Base-by-base conservation (phyloP, 2,797 vertebrate genomes). In the Gadopsis bispinosus region DNA sequence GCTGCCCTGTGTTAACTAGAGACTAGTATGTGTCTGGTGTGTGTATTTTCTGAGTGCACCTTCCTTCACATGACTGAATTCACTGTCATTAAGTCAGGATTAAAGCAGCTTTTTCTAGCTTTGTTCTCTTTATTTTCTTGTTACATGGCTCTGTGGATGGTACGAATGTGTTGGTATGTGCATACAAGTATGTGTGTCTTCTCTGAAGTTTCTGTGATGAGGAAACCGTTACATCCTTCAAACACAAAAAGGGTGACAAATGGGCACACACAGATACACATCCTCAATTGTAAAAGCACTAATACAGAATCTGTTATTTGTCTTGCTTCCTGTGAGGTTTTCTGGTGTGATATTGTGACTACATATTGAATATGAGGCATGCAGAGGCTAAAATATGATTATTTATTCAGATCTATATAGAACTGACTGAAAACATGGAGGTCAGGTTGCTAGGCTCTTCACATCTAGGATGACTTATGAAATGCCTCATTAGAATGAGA, bases 41-140 rank as follows among this genome's bases (percentile, higher is more conserved):
- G 62, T 75, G 41, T 67, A 7, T 37, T 81, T 37, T 48, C 5
- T 77, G 63, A 55, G 71, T 64, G 60, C 56, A 75, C 51, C 55
- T 77, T 66, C 60, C 64, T 69, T 68, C 47, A 59, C 64, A 53
- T 77, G 81, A 74, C 63, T 35, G 51, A 39, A 77, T 73, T 78
- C 67, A 56, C 75, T 73, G 69, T 75, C 83, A 85, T 83, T 83
- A 91, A 77, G 63, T 85, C 79, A 43, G 89, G 79, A 88, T 92
- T 89, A 90, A 85, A 88, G 79, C 79, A 72, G 81, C 63, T 84
- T 89, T 89, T 87, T 70, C 47, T 14, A 37, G 83, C 83, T 90
- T 85, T 85, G 82, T 89, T 90, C 66, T 81, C 33, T 50, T 45
- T 69, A 68, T 66, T 79, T 63, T 60, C 66, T 50, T 71, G 56